phyloP scores from a whole-genome alignment of 2,797 vertebrate genomes.

The Cuniculus paca region DNA sequence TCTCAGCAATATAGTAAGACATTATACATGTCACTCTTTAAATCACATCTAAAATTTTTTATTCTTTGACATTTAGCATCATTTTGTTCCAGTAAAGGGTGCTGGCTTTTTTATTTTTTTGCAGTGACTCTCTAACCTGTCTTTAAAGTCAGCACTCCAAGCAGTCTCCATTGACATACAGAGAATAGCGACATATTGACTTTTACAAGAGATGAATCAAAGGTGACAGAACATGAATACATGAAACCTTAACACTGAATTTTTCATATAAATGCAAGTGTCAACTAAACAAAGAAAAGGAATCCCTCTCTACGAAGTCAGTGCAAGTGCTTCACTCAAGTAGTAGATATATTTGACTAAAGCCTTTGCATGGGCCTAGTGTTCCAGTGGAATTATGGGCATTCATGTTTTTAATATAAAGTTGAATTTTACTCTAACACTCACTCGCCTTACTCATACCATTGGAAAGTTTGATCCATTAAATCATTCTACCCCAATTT shows the following conservation, averaged over 20 bases:
- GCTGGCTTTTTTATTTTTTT: slow-evolving; percentile 81
- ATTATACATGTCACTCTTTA: slow-evolving; percentile 82
- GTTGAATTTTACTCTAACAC: background rate
- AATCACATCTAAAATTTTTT: slow-evolving; percentile 83
- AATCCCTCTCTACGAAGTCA: slow-evolving; percentile 58
- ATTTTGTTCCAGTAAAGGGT: slow-evolving; percentile 84
- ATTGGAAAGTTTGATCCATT: background rate
- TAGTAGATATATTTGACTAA: background rate
- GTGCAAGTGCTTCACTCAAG: background rate
- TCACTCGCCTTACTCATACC: background rate
- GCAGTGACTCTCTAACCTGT: slow-evolving; percentile 86
- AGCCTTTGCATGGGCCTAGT: background rate
- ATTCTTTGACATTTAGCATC: slow-evolving; percentile 87
- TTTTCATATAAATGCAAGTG: slow-evolving; percentile 87
- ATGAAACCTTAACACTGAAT: slow-evolving; percentile 66
- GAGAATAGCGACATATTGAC: slow-evolving; percentile 87
- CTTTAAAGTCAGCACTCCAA: slow-evolving; percentile 87
- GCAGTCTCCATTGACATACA: slow-evolving; percentile 85
- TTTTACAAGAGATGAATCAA: slow-evolving; percentile 86
- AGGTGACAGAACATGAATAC: slow-evolving; percentile 84
- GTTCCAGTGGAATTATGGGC: background rate
- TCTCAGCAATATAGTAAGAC: slow-evolving; percentile 36
- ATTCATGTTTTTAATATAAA: background rate
- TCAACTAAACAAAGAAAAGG: slow-evolving; percentile 80
- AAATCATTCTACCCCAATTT: background rate